Evolutionary conservation across 1,140 invertebrate species (phyloP), one percentile per base, ranked within the genome.

Genomic region (Bombus pascuorum): DNA sequence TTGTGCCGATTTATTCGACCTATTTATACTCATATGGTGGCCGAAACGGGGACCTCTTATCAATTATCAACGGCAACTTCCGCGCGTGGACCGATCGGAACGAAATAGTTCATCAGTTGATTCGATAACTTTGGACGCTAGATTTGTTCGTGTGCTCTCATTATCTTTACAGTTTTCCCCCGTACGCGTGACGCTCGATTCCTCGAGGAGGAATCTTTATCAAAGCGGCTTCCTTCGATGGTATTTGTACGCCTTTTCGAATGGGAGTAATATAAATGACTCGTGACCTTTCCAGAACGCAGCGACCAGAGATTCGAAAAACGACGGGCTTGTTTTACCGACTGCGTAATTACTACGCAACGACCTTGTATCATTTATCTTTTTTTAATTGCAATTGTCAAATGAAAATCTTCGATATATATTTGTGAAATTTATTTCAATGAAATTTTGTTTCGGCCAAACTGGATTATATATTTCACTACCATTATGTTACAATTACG

Each of bases 181-280:
- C 42, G 42, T 59, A 68, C 62, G 59, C 66, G 37, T 59, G 68
- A 62, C 73, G 37, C 32, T 18, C 42, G n/a, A 53, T 62, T 39
- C 39, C 47, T 39, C 44, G 66, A 87, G 70, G 85, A 94, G 83
- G 87, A 93, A 92, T 94, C 90, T 92, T 93, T 94, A 94, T 94
- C 93, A 84, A 39, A 0, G 59, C 87, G 66, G n/a, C 87, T 88
- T 78, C 86, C 77, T 59, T 87, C 83, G 84, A 89, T 90, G 86
- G 87, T 90, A 77, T 91, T 91, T 81, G 84, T 91, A 78, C 66
- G 82, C 39, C 32, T 87, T 90, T 91, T 85, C 81, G 79, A 92
- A 91, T 86, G 83, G 80, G 76, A 86, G 87, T 88, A 91, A 89
- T 90, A 89, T 91, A 88, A 87, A 85, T 90, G 92, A 90, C 90